Percentiles rank a stretch among this genome's conserved stretches.
Conservation (phyloP, 2,797 vertebrate species). For the Sebastes elongatus region DNA sequence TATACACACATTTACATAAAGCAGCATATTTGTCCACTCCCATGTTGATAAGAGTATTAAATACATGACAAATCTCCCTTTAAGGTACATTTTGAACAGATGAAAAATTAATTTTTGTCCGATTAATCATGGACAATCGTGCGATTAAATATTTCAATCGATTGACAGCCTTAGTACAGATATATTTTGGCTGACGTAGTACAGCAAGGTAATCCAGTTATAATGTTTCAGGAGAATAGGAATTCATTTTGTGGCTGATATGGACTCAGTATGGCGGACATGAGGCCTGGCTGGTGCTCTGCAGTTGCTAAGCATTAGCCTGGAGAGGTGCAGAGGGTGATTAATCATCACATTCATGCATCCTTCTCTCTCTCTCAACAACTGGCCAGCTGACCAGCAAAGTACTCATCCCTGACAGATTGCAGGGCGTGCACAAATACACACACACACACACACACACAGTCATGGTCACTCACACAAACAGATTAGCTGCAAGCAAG, state of each 20-base stretch:
- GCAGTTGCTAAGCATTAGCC: slow-evolving; percentile 71
- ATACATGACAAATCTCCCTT: too few relatives aligned
- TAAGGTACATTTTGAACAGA: too few relatives aligned
- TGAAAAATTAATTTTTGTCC: too few relatives aligned
- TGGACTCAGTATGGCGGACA: slow-evolving; percentile 7
- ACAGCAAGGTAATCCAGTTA: slow-evolving; percentile 3
- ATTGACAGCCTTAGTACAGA: background rate
- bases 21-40: too few relatives aligned
- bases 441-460: background rate
- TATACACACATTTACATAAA: too few relatives aligned
- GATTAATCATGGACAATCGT: too few relatives aligned
- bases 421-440: slow-evolving; percentile 15
- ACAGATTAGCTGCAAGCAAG: slow-evolving; percentile 24
- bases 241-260: slow-evolving; percentile 42
- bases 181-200: background rate
- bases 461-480: background rate
- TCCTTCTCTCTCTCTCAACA: slow-evolving; percentile 46
- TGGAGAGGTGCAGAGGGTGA: slow-evolving; percentile 46
- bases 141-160: too few relatives aligned
- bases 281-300: slow-evolving; percentile 20
- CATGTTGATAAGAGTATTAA: too few relatives aligned
- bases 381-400: slow-evolving; percentile 64
- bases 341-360: slow-evolving; percentile 63
- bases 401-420: slow-evolving; percentile 61
- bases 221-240: slow-evolving; percentile 12